Base-by-base conservation (phyloP, 1,140 invertebrate species). In the Mizuhopecten yessoensis region DNA sequence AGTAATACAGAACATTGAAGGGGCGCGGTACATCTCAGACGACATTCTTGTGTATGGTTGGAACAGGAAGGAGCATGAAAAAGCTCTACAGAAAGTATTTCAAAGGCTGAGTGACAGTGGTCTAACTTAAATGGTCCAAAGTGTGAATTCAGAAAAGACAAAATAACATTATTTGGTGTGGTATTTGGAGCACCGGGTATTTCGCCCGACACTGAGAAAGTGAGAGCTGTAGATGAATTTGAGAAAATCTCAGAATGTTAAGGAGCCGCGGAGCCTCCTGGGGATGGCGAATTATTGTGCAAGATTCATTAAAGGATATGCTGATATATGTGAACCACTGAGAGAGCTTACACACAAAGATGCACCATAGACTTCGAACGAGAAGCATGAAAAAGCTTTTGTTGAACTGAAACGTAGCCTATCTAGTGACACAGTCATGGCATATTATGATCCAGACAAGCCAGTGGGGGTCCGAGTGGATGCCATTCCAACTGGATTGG, bases 231-330 rank as follows among this genome's bases (percentile, higher is more conserved):
- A n/a, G 49, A 88, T 29, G 87, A 95, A n/a, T 94, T 90, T 45
- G 94, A 94, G 20, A 90, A n/a, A 34, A n/a, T 96, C 96, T 33
- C 93, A 13, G 34, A 95, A 92, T 75, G 39, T 95, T 0, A 94
- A 93, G 39, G 92, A 94, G 34, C 75, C 96, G 0, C 39, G 91
- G 89, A 42, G 91, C 33, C 96, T 96, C 89, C 86, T 96, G n/a
- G n/a, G n/a, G n/a, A n/a, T n/a, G n/a, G n/a, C n/a, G n/a, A n/a
- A n/a, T n/a, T n/a, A n/a, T n/a, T n/a, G n/a, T n/a, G n/a, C n/a
- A n/a, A n/a, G n/a, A n/a, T n/a, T n/a, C n/a, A n/a, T n/a, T n/a
- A n/a, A n/a, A n/a, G n/a, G n/a, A n/a, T n/a, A n/a, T n/a, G n/a
- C n/a, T n/a, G n/a, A n/a, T n/a, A n/a, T n/a, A n/a, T n/a, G n/a